Evolutionary conservation across 1,140 invertebrate species (phyloP), one percentile per base, ranked within the genome.

Genomic region (Rhagoletis zephyria): DNA sequence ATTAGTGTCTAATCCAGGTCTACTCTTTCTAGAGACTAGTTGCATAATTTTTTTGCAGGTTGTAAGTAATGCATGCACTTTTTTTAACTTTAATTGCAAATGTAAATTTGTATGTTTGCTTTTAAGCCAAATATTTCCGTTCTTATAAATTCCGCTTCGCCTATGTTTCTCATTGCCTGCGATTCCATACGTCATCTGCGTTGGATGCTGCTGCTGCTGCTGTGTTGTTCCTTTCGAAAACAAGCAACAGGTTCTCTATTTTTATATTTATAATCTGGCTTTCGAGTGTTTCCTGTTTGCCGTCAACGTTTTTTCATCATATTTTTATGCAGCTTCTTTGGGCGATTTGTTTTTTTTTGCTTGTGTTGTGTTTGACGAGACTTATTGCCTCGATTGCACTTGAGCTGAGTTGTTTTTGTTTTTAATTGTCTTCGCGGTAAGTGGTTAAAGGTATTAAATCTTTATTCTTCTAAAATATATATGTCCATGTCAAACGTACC

Each of bases 231-330:
- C 16, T 56, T 81, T 56, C 74, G 16, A 56, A 48, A 42, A 56
- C 10, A 42, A 77, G 74, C 74, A 81, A 81, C 74, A 81, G 74
- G 74, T 81, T 81, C 48, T 81, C 74, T 81, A 81, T 81, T 81
- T 81, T 81, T 81, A 81, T 56, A 81, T 81, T 81, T 81, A 19
- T 81, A 81, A 81, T 81, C 74, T 56, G 16, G 48, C 74, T 9
- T 7, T 81, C 74, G 30, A 51, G 19, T 48, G 56, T 81, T 81
- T 81, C 74, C 74, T 81, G 74, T 56, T 81, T 48, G 48, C 74
- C 6, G 74, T 81, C 74, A 81, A 81, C 56, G 16, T 56, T 51
- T 56, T 81, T 81, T 9, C 16, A 81, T 56, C 48, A 56, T 59
- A 56, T 81, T 81, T 56, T 30, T 51, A 48, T 74, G 12, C 14